These are phyloP conservation scores for Acronicta alni DNA, from an alignment of 2,888 invertebrate genomes.

Conservation along the genomic window DNA sequence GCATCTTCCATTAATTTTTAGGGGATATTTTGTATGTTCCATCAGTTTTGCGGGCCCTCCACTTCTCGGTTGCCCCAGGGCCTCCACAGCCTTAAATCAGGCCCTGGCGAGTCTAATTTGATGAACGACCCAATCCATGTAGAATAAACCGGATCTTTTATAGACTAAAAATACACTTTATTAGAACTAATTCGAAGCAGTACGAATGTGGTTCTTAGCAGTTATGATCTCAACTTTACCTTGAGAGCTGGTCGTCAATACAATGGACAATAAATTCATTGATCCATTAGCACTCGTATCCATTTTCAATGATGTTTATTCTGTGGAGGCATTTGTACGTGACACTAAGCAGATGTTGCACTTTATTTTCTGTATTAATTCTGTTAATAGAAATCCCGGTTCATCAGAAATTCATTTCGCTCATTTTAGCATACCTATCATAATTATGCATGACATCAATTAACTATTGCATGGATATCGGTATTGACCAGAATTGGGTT, in stretches of 20 bases:
- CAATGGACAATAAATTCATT: constrained; percentile 67
- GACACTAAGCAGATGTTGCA: constrained; percentile 12
- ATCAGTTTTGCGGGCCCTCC: too few relatives aligned
- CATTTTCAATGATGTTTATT: constrained; percentile 62
- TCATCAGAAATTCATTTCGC: too few relatives aligned
- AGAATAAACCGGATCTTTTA: constrained; percentile 46
- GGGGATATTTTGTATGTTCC: too few relatives aligned
- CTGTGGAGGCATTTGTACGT: constrained; percentile 30
- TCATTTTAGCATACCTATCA: too few relatives aligned
- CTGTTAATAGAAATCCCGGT: too few relatives aligned
- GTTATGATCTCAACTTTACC: constrained; percentile 43
- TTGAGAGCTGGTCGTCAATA: constrained; percentile 52
- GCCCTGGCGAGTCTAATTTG: too few relatives aligned
- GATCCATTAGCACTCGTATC: constrained; percentile 56
- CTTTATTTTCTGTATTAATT: background rate
- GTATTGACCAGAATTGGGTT: too few relatives aligned
- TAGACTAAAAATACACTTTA: constrained; percentile 54
- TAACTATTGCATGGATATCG: too few relatives aligned
- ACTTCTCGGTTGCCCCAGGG: too few relatives aligned
- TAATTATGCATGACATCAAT: too few relatives aligned
- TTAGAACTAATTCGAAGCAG: constrained; percentile 54
- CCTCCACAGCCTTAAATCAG: too few relatives aligned
- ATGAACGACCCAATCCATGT: constrained; percentile 1
- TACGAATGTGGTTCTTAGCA: constrained; percentile 52
- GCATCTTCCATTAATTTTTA: too few relatives aligned